Conservation (phyloP, 2,113 vertebrate species). For the Mus spicilegus region DNA sequence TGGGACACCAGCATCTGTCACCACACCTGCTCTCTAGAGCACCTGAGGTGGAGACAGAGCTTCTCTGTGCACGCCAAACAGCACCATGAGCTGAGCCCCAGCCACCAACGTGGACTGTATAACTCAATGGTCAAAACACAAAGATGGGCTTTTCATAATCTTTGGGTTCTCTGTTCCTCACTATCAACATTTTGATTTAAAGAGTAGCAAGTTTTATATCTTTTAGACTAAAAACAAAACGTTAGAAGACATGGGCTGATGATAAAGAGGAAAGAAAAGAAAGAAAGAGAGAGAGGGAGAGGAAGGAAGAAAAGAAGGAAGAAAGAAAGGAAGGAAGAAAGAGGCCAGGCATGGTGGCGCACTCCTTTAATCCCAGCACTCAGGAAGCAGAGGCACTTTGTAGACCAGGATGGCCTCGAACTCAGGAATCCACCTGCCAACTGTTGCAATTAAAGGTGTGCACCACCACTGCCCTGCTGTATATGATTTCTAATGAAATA, state of each 20-base stretch:
- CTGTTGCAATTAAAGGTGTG: neutral
- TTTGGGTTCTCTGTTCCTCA: neutral
- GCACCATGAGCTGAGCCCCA: too few relatives aligned
- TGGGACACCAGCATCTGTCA: neutral
- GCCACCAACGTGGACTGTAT: neutral
- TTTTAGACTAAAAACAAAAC: neutral
- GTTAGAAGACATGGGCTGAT: neutral
- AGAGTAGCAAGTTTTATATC: conserved; percentile 1
- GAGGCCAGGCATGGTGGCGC: too few relatives aligned
- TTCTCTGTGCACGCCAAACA: neutral
- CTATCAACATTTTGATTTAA: conserved; percentile 1
- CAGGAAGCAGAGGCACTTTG: too few relatives aligned
- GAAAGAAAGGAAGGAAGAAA: too few relatives aligned
- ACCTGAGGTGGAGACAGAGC: neutral
- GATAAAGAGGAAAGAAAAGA: neutral
- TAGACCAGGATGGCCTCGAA: too few relatives aligned
- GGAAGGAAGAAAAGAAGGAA: too few relatives aligned
- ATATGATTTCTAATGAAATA: neutral
- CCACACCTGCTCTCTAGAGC: neutral
- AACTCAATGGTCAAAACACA: neutral
- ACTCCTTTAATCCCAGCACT: too few relatives aligned
- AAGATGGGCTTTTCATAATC: neutral
- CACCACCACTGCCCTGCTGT: neutral
- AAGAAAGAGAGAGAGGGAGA: too few relatives aligned
- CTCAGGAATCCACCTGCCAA: too few relatives aligned